Evolutionary conservation across 2,888 invertebrate species (phyloP).

Genomic region (Torymus auratus): DNA sequence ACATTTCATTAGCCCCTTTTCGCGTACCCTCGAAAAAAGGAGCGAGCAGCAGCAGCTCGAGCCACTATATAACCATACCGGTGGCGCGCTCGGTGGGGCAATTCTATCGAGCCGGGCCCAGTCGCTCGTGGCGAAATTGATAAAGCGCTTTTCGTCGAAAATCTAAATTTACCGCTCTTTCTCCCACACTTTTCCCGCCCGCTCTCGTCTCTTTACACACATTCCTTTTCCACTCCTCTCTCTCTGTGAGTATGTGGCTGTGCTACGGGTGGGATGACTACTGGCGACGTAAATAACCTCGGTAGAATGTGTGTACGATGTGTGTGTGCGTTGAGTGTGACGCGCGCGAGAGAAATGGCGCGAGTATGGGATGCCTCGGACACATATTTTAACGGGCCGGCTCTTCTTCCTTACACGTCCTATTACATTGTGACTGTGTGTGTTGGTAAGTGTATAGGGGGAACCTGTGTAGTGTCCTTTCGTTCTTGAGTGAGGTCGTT

Average conservation of each 20-base stretch:
- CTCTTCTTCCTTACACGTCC: too few species aligned
- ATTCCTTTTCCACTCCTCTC: slow-evolving; percentile 6
- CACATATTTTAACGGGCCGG: too few species aligned
- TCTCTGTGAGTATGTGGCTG: neutral
- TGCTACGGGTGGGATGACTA: neutral
- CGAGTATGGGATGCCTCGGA: too few species aligned
- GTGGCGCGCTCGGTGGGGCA: too few species aligned
- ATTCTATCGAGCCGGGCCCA: neutral
- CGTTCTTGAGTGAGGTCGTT: too few species aligned
- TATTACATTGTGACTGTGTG: too few species aligned
- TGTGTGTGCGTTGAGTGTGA: too few species aligned
- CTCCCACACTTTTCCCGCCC: slow-evolving; percentile 11
- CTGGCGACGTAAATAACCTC: slow-evolving; percentile 17
- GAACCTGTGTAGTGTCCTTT: too few species aligned
- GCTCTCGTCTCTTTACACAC: slow-evolving; percentile 8
- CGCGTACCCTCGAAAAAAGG: neutral
- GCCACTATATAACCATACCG: too few species aligned
- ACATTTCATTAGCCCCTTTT: slow-evolving; percentile 18
- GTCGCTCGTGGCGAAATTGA: slow-evolving; percentile 10
- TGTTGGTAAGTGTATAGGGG: too few species aligned
- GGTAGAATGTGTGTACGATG: neutral
- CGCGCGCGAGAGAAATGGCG: too few species aligned
- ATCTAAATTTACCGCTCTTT: slow-evolving; percentile 30
- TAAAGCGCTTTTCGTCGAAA: slow-evolving; percentile 20
- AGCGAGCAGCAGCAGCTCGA: too few species aligned